Conservation (phyloP, 2,888 invertebrate species). For the Spicauda simplicius region DNA sequence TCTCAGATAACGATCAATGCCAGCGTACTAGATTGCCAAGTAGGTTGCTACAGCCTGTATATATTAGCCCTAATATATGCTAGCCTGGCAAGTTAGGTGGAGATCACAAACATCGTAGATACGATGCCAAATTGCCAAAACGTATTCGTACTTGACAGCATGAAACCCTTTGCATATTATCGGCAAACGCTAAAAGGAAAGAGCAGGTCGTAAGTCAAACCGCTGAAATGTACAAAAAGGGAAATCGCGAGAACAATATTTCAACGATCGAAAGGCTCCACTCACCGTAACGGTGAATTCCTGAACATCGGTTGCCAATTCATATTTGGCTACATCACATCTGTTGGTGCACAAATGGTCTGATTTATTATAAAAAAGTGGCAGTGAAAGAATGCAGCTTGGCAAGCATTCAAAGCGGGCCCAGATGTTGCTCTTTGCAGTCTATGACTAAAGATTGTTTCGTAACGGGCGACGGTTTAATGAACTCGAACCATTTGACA, state of each 20-base stretch:
- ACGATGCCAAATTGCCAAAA: slow-evolving; percentile 11
- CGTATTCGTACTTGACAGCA: slow-evolving; percentile 4
- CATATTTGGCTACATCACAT: slow-evolving; percentile 40
- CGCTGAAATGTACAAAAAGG: slow-evolving; percentile 15
- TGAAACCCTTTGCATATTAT: slow-evolving; percentile 19
- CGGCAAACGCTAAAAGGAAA: slow-evolving; percentile 37
- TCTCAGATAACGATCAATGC: not conserved
- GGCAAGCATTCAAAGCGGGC: slow-evolving; percentile 68
- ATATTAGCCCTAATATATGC: not conserved
- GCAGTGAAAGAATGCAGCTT: slow-evolving; percentile 58
- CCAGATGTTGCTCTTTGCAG: slow-evolving; percentile 52
- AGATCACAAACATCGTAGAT: slow-evolving; percentile 9
- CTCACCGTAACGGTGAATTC: slow-evolving; percentile 12
- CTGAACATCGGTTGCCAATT: slow-evolving; percentile 41
- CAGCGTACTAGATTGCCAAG: not conserved
- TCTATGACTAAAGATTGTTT: slow-evolving; percentile 45
- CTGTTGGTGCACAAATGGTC: slow-evolving; percentile 44
- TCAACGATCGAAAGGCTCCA: slow-evolving; percentile 25
- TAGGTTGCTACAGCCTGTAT: not conserved
- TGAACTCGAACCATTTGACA: slow-evolving; percentile 41
- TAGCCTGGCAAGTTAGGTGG: not conserved
- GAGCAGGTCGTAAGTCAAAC: slow-evolving; percentile 14
- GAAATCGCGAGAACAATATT: slow-evolving; percentile 20
- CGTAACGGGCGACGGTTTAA: slow-evolving; percentile 44
- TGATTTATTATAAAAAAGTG: slow-evolving; percentile 52